phyloP scores from a whole-genome alignment of 2,113 vertebrate genomes.

The Alligator mississippiensis region DNA sequence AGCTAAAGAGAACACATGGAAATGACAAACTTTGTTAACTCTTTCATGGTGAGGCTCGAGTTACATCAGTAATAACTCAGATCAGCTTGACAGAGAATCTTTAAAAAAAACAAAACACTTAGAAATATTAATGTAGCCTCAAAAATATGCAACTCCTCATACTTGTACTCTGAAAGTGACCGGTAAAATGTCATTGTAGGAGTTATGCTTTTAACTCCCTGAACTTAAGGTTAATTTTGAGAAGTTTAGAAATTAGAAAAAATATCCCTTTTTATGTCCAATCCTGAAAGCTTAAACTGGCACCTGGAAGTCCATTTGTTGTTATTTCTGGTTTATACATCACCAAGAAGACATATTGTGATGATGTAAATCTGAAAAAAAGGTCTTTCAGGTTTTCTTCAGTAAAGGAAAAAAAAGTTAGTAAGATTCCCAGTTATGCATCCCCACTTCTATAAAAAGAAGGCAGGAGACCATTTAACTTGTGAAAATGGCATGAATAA shows the following conservation, averaged over 20 bases:
- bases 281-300: neutral
- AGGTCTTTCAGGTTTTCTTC: neutral
- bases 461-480: no score
- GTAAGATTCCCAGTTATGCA: no score
- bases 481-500: no score
- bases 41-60: neutral
- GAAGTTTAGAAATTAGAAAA: no score
- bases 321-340: neutral
- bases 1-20: rapidly evolving
- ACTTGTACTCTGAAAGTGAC: no score
- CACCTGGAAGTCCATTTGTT: neutral
- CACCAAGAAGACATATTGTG: neutral
- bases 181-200: no score
- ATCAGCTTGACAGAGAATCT: neutral
- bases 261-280: neutral
- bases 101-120: neutral
- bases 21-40: neutral
- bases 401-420: neutral
- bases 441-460: no score
- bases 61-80: neutral
- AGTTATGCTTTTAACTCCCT: no score
- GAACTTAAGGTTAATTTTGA: no score
- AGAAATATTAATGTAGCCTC: neutral
- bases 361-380: neutral
- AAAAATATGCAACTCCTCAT: no score